These are phyloP conservation scores for Hoplostethus atlanticus DNA, from an alignment of 2,797 vertebrate species.

Conservation along the genomic window DNA sequence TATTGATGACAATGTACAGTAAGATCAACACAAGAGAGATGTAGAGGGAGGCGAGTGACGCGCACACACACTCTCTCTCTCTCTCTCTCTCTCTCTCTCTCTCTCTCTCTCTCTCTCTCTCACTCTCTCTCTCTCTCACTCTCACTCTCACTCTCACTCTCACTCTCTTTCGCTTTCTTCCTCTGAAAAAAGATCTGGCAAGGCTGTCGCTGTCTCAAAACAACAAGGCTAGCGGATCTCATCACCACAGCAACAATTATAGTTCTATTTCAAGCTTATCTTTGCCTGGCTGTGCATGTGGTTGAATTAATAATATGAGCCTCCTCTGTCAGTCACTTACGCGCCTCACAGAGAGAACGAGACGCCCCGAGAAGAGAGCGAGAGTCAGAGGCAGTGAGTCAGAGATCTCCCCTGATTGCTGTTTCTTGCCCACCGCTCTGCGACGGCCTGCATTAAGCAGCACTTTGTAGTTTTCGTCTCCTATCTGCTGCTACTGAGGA, in stretches of 20 bases:
- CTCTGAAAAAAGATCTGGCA: conserved; percentile 47
- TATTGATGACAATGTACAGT: conserved; percentile 36
- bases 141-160: conserved; percentile 41
- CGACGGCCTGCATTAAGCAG: conserved; percentile 47
- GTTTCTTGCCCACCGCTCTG: conserved; percentile 16
- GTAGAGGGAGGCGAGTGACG: conserved; percentile 42
- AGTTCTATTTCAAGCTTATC: conserved; percentile 72
- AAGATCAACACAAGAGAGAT: conserved; percentile 45
- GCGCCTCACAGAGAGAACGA: conserved; percentile 15
- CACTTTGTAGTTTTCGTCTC: conserved; percentile 49
- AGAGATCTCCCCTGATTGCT: conserved; percentile 44
- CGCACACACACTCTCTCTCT: conserved; percentile 37
- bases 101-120: conserved; percentile 23
- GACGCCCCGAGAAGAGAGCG: conserved; percentile 1
- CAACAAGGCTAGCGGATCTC: conserved; percentile 61
- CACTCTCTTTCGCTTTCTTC: conserved; percentile 42
- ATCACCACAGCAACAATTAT: conserved; percentile 75
- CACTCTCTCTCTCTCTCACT: conserved; percentile 38
- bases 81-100: conserved; percentile 49
- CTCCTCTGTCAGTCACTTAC: conserved; percentile 62
- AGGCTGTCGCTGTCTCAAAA: conserved; percentile 58
- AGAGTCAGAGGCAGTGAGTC: conserved; percentile 26
- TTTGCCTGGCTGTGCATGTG: conserved; percentile 39
- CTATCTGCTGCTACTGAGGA: conserved; percentile 44
- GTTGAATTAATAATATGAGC: conserved; percentile 66